These are phyloP conservation scores for Aporophyla nigra DNA, from an alignment of 2,888 invertebrate genomes.

Conservation along the genomic window DNA sequence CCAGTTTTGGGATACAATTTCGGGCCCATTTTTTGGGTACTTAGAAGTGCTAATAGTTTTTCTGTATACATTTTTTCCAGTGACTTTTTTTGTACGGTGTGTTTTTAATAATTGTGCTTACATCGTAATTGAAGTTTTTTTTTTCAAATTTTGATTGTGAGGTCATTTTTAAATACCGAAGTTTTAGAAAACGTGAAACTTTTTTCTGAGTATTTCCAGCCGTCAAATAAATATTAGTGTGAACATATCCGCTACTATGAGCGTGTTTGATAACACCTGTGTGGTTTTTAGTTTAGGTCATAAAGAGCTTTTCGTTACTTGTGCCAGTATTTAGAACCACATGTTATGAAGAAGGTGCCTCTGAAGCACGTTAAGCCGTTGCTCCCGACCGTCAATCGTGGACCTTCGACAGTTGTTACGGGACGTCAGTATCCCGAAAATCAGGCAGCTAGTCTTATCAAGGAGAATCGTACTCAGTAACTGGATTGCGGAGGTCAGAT, in stretches of 20 bases:
- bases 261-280: slow-evolving; percentile 1
- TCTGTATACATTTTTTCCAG: background rate
- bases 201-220: background rate
- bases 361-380: too few relatives aligned
- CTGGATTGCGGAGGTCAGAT: too few relatives aligned
- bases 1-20: background rate
- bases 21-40: background rate
- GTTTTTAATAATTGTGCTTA: background rate
- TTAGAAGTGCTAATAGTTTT: background rate
- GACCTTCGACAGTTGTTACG: too few relatives aligned
- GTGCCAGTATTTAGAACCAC: background rate
- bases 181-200: background rate
- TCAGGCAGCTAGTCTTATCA: too few relatives aligned
- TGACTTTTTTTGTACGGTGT: background rate
- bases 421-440: too few relatives aligned
- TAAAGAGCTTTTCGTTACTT: background rate
- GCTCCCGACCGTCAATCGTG: too few relatives aligned
- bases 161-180: background rate
- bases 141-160: background rate
- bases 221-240: slow-evolving; percentile 23
- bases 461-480: too few relatives aligned
- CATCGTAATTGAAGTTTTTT: slow-evolving; percentile 4
- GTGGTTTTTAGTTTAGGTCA: background rate
- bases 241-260: slow-evolving; percentile 4
- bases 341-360: too few relatives aligned